These are phyloP conservation scores for Pteronura brasiliensis DNA, from an alignment of 2,113 vertebrate genomes.

Conservation along the genomic window DNA sequence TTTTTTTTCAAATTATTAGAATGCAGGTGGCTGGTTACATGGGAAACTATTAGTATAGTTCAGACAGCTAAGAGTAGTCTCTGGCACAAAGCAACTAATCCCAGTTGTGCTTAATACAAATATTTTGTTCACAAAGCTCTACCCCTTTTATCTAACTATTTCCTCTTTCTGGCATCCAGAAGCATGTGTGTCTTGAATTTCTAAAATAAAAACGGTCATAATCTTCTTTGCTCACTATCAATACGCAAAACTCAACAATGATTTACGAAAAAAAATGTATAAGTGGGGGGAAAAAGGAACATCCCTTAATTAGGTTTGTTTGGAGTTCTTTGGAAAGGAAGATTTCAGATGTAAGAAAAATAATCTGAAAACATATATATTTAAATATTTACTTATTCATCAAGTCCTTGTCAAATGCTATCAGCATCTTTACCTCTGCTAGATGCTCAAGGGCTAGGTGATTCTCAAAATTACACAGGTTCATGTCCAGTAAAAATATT, in stretches of 20 bases:
- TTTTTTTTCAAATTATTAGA: conserved; percentile 22
- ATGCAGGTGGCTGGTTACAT: background rate
- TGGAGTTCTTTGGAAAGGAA: background rate
- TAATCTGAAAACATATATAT: background rate
- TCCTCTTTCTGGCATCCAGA: background rate
- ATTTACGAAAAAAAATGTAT: background rate
- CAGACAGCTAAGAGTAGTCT: background rate
- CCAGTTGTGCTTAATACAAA: background rate
- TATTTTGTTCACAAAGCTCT: background rate
- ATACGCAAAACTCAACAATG: background rate
- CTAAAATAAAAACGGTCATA: background rate
- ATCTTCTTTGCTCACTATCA: background rate
- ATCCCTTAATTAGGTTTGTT: background rate
- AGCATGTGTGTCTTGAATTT: background rate
- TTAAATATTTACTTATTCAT: background rate
- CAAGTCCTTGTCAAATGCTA: background rate
- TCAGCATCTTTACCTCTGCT: background rate
- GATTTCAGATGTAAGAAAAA: background rate
- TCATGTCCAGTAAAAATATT: background rate
- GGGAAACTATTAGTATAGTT: background rate
- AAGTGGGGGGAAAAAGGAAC: background rate
- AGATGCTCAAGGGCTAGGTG: background rate
- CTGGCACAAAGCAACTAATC: background rate
- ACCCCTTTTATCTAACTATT: background rate
- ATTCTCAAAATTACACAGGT: background rate